phyloP scores from a whole-genome alignment of 53 echinoderm and acorn worm species.

The Holothuria scabra region DNA sequence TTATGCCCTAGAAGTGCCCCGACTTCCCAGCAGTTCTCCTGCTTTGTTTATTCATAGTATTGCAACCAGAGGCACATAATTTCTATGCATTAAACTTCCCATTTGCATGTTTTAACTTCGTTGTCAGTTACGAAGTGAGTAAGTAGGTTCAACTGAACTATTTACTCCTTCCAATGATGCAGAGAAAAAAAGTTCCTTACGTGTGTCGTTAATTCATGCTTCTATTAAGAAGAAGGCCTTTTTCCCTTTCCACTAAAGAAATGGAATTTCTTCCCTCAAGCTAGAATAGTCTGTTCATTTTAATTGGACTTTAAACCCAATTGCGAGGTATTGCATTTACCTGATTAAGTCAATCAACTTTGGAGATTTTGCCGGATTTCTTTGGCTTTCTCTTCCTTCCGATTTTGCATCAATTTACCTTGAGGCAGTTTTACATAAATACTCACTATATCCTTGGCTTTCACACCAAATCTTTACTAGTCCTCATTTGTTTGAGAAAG shows the following conservation, averaged over 20 bases:
- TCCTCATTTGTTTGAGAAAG: constrained; percentile 45
- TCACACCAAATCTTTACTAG: constrained; percentile 30
- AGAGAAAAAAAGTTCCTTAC: neutral
- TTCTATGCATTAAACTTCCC: no score
- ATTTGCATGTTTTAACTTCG: no score
- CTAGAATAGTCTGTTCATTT: constrained; percentile 20
- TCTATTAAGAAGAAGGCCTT: neutral
- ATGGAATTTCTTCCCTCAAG: constrained; percentile 34
- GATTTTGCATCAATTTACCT: constrained; percentile 38
- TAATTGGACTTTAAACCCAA: constrained; percentile 47
- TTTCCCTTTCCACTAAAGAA: neutral
- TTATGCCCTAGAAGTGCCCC: no score
- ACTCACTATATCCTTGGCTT: constrained; percentile 29
- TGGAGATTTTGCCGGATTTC: constrained; percentile 39
- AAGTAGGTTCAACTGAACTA: constrained; percentile 25
- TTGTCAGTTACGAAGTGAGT: no score
- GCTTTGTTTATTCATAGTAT: no score
- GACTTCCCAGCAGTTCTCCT: no score
- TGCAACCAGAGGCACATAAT: no score
- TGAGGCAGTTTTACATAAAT: constrained; percentile 25
- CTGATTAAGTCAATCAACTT: constrained; percentile 47
- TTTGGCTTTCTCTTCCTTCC: constrained; percentile 32
- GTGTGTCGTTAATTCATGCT: neutral
- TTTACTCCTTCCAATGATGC: neutral
- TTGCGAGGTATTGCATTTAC: constrained; percentile 43